Evolutionary conservation across 2,888 invertebrate species (phyloP), one percentile per base, ranked within the genome.

Genomic region (Kryphioiulus occultus): DNA sequence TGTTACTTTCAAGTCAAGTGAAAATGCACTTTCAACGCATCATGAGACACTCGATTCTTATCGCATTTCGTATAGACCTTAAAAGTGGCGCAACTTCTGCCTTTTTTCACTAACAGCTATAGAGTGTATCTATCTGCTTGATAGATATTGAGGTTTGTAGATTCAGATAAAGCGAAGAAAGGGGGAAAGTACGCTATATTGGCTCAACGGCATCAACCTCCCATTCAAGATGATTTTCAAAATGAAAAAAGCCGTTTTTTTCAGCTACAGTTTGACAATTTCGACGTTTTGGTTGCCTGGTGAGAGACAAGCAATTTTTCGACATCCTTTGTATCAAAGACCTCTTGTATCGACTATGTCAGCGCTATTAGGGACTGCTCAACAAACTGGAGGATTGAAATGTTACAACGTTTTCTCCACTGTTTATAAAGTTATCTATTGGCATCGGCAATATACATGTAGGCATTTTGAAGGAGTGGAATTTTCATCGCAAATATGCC

Each of bases 11-110:
- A n/a, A 85, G 85, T 85, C 85, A 39, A 85, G 85, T 85, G 85
- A 85, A 85, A 85, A 85, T 44, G 39, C 85, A 42, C 85, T 85
- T 85, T 85, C 44, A 85, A 26, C 44, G 85, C 85, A 85, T 85
- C 85, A 39, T 35, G 44, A 85, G 85, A 39, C 85, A 85, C 85
- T 85, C 85, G 85, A 85, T 85, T 85, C 85, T 85, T 85, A 85
- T 85, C 85, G 44, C 85, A 85, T 85, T 85, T 78, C 30, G 26
- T 26, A 78, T 26, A 78, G 78, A 78, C 30, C 22, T 78, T 30
- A 30, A 78, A 15, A 78, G 78, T 78, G 10, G 59, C 22, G 59
- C 9, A 15, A 30, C 30, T 78, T 78, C 78, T 78, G 9, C 22
- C 59, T 59, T 59, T 59, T 59, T 59, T 59, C n/a, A 19, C 78